Evolutionary conservation across 2,888 invertebrate genomes (phyloP), one percentile per base, ranked within the genome.

Genomic region (Netelia inedita): DNA sequence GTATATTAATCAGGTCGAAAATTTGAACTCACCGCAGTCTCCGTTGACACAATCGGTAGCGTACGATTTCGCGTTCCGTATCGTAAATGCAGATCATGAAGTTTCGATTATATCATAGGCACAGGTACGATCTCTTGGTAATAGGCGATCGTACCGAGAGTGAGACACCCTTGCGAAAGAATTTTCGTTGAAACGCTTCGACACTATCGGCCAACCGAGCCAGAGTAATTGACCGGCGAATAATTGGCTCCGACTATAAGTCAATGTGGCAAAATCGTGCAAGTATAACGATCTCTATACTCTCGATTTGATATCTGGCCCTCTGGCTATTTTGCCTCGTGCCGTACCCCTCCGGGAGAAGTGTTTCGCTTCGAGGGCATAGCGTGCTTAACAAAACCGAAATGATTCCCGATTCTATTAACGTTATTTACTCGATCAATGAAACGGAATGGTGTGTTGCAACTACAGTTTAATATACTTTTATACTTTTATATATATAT

Each of bases 1-100:
- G 46, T 50, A 16, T 76, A 72, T 84, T 76, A 76, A 84, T 84
- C 80, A 84, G 80, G 21, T 73, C 55, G 75, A 84, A 46, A 80
- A 78, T 78, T 80, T 55, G 35, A 61, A 73, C 41, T 57, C 76
- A 21, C 55, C 63, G 61, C 46, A 59, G 65, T n/a, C 2, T 53
- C 75, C 46, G 10, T 68, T 61, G 73, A 59, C 41, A 55, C 43
- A 21, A 76, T n/a, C 55, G 11, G 14, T 23, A 46, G 10, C 46
- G 14, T 46, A 14, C 46, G 10, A 14, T 46, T 14, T 46, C 10
- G 10, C 46, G 35, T 46, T 46, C 2, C 14, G 14, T 46, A 14
- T 14, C 46, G 46, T 46, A 46, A 69, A 55, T 16, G 14, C 41
- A 16, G 1, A n/a, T 14, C 16, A 6, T n/a, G n/a, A 16, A 11